Base-by-base conservation (phyloP, 2,888 invertebrate species). In the Diarsia rubi region DNA sequence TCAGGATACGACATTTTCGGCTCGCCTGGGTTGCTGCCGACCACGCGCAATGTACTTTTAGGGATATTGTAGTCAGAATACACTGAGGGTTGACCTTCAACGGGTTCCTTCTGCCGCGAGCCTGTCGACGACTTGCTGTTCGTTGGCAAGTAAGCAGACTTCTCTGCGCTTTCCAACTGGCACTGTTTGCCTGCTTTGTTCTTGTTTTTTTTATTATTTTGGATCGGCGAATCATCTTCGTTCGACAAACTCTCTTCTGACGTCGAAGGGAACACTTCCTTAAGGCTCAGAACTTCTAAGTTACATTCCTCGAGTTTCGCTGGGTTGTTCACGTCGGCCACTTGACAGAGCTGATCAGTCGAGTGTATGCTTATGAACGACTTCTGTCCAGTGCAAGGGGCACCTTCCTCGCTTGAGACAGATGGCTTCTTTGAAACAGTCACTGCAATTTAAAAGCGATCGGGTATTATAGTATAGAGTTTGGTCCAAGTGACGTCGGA, bases 341-440 rank as follows among this genome's bases (percentile, higher is more conserved):
- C 89, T 91, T 95, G 95, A 87, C 94, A 95, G 75, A 95, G 90
- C n/a, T 94, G 95, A 86, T 96, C 96, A 49, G 96, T 96, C 42
- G 96, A 96, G 78, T 96, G 96, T 88, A 96, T 96, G 88, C 96
- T 96, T 85, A 96, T 96, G 84, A 96, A 96, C 3, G 96, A 96
- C 84, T 94, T 95, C 83, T 96, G 96, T 68, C 93, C 93, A 37
- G 90, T 88, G 85, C 92, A 94, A 74, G 92, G 84, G 14, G 90
- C 82, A 6, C 91, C 83, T 73, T 92, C 92, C 69, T 93, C 93
- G 72, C 88, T 90, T 12, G 93, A 89, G 12, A 86, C 81, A 27
- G 93, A 93, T 27, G 93, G 90, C 85, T 96, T 96, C 89, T 95
- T 95, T 74, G 96, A 94, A 62, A 96, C 94, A 57, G 96, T 96